These are phyloP conservation scores for Autographa pulchrina DNA, from an alignment of 2,888 invertebrate species.

Conservation along the genomic window DNA sequence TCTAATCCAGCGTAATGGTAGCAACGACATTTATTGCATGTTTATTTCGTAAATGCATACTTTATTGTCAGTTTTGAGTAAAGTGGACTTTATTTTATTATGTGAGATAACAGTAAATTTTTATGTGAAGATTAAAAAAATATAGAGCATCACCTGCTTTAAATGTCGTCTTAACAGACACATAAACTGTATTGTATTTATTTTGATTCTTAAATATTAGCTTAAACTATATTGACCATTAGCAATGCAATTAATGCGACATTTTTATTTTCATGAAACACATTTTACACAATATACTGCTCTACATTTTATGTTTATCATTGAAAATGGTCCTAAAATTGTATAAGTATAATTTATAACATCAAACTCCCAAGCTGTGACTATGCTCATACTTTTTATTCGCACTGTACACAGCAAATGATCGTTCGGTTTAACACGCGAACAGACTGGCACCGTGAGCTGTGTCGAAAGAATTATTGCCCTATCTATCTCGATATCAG, in stretches of 20 bases:
- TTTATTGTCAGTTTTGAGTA: conserved; percentile 42
- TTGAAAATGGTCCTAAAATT: not conserved
- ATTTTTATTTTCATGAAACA: not conserved
- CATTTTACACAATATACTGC: not conserved
- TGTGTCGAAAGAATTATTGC: conserved; percentile 61
- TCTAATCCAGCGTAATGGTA: conserved; percentile 81
- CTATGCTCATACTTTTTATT: conserved; percentile 51
- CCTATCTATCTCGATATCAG: conserved; percentile 59
- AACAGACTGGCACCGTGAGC: conserved; percentile 68
- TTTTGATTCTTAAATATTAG: conserved; percentile 6
- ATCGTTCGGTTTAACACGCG: conserved; percentile 77
- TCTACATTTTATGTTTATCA: not conserved
- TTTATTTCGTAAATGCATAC: conserved; percentile 42
- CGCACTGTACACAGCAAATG: conserved; percentile 74
- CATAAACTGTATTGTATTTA: conserved; percentile 23
- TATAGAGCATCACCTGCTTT: conserved; percentile 25
- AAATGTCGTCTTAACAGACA: not conserved
- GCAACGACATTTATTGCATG: conserved; percentile 60
- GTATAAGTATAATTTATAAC: not conserved
- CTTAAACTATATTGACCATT: not conserved
- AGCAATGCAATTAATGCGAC: not conserved
- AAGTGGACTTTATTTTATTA: conserved; percentile 26
- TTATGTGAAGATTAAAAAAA: conserved; percentile 35
- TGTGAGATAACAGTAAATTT: conserved; percentile 37
- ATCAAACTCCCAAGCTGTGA: not conserved